phyloP scores from a whole-genome alignment of 2,797 vertebrate species.

The Hoplostethus atlanticus region DNA sequence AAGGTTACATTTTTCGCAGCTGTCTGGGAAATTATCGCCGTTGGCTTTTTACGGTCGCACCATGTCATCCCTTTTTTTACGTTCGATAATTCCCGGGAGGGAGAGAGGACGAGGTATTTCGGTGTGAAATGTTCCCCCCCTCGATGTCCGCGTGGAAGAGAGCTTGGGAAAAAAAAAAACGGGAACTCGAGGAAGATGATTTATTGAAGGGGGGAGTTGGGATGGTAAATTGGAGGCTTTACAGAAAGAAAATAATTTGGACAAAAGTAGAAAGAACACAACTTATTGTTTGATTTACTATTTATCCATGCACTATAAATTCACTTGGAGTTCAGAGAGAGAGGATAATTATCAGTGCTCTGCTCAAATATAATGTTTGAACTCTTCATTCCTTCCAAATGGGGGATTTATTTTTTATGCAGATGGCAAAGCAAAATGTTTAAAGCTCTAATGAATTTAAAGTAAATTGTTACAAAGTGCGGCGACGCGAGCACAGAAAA shows the following conservation, averaged over 20 bases:
- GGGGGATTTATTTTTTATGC: conserved; percentile 74
- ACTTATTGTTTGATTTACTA: conserved; percentile 29
- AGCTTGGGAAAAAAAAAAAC: conserved; percentile 24
- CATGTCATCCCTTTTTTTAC: conserved; percentile 62
- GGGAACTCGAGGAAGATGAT: conserved; percentile 49
- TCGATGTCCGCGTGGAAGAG: conserved; percentile 65
- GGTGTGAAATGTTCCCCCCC: conserved; percentile 64
- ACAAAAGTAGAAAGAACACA: conserved; percentile 30
- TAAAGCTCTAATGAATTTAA: conserved; percentile 76
- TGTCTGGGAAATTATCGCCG: conserved; percentile 87
- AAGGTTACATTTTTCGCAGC: conserved; percentile 90
- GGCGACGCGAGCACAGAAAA: conserved; percentile 63
- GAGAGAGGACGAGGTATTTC: conserved; percentile 64
- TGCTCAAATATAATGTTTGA: conserved; percentile 27
- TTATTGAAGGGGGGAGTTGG: conserved; percentile 33
- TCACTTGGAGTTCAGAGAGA: conserved; percentile 5
- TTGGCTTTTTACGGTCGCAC: conserved; percentile 71
- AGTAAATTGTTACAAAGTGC: conserved; percentile 78
- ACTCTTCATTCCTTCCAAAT: conserved; percentile 31
- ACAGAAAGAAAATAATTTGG: conserved; percentile 31
- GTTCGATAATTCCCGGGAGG: conserved; percentile 23
- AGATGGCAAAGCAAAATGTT: conserved; percentile 79
- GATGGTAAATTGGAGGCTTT: conserved; percentile 24
- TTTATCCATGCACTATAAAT: conserved; percentile 8
- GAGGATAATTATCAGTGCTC: conserved; percentile 38